Evolutionary conservation across 2,113 vertebrate genomes (phyloP).

Genomic region (Ellobius talpinus): DNA sequence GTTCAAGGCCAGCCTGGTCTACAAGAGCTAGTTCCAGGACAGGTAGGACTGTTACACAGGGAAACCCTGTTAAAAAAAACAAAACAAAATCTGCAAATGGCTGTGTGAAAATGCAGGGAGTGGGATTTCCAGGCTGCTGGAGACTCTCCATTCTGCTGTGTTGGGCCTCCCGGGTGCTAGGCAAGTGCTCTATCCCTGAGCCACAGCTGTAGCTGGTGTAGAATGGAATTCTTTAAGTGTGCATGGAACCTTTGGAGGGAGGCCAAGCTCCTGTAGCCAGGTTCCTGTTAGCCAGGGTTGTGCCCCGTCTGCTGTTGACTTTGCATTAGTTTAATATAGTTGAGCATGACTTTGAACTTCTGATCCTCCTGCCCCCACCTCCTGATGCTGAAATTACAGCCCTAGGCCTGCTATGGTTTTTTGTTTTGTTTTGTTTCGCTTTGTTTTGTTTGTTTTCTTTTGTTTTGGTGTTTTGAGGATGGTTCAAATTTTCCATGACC

Average conservation of each 20-base stretch:
- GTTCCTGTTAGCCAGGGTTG: not conserved
- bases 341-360: not conserved
- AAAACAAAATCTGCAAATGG: constrained; percentile 4
- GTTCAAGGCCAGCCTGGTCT: no score
- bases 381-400: no score
- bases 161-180: not conserved
- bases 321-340: not conserved
- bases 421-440: no score
- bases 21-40: no score
- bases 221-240: not conserved
- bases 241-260: fast-evolving
- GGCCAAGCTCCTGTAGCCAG: no score
- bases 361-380: not conserved
- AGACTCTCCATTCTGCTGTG: not conserved
- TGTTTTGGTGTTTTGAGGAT: not conserved
- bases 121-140: not conserved
- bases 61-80: no score
- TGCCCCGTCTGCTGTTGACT: not conserved
- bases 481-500: not conserved
- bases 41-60: no score
- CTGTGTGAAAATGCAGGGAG: not conserved
- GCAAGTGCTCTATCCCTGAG: not conserved
- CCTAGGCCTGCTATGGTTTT: no score
- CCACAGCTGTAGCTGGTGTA: not conserved
- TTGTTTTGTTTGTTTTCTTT: not conserved